Conservation (phyloP, 35 echinoderm and acorn worm species). For the Diadema setosum region DNA sequence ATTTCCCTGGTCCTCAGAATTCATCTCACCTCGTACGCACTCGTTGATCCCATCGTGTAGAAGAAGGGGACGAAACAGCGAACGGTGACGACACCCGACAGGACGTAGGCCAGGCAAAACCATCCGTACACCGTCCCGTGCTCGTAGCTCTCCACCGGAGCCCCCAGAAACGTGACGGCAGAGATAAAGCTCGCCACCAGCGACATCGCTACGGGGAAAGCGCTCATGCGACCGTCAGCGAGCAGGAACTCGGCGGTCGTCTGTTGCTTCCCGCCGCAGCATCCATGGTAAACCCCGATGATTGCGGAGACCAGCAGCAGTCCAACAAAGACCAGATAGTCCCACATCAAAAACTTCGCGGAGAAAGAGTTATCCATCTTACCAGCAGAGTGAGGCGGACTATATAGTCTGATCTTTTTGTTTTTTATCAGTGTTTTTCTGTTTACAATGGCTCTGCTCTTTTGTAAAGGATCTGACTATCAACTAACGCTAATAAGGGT, state of each 20-base stretch:
- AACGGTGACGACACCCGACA: neutral
- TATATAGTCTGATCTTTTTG: too few species aligned
- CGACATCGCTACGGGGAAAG: constrained; percentile 68
- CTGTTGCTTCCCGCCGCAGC: constrained; percentile 51
- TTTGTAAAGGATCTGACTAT: too few species aligned
- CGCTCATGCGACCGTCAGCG: constrained; percentile 50
- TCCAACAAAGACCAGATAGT: constrained; percentile 42
- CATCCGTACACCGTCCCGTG: constrained; percentile 41
- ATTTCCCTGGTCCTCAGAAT: too few species aligned
- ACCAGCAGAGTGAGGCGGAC: too few species aligned
- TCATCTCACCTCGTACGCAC: constrained; percentile 65
- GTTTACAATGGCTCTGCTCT: too few species aligned
- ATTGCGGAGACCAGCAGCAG: constrained; percentile 14
- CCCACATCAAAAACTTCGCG: neutral
- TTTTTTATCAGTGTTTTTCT: too few species aligned
- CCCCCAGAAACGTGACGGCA: constrained; percentile 55
- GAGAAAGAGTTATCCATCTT: neutral
- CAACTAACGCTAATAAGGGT: too few species aligned
- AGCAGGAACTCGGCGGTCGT: constrained; percentile 64
- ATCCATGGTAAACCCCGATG: constrained; percentile 62
- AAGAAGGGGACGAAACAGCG: constrained; percentile 37
- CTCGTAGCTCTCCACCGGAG: constrained; percentile 55
- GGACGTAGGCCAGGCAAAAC: constrained; percentile 33
- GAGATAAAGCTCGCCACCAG: constrained; percentile 69
- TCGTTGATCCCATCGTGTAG: constrained; percentile 23